These are phyloP conservation scores for Aplochiton taeniatus DNA, from an alignment of 2,797 vertebrate genomes.

Conservation along the genomic window DNA sequence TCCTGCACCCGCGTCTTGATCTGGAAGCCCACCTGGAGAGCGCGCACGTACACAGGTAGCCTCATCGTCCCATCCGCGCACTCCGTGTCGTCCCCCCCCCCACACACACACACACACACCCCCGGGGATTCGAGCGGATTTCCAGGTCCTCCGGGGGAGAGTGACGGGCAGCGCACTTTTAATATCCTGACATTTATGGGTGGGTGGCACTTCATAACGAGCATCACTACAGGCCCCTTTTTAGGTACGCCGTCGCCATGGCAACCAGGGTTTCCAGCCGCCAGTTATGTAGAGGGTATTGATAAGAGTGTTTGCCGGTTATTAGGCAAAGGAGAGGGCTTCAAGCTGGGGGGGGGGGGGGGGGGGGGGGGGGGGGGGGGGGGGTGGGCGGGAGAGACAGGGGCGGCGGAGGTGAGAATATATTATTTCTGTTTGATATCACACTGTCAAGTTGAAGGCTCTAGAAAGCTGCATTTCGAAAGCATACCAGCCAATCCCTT, in stretches of 20 bases:
- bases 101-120: slow-evolving; percentile 30
- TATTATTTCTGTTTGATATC: slow-evolving; percentile 47
- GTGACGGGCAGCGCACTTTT: slow-evolving; percentile 64
- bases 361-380: slow-evolving; percentile 25
- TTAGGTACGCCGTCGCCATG: slow-evolving; percentile 72
- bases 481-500: slow-evolving; percentile 28
- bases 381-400: slow-evolving; percentile 20
- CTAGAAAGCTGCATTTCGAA: slow-evolving; percentile 36
- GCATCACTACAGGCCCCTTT: slow-evolving; percentile 71
- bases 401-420: slow-evolving; percentile 23
- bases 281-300: slow-evolving; percentile 66
- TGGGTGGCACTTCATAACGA: slow-evolving; percentile 76
- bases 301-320: slow-evolving; percentile 59
- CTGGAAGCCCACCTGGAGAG: slow-evolving; percentile 84
- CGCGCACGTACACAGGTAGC: neutral
- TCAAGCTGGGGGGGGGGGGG: slow-evolving; percentile 38
- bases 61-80: slow-evolving; percentile 1
- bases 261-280: slow-evolving; percentile 66
- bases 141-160: slow-evolving; percentile 55
- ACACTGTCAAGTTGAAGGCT: slow-evolving; percentile 29
- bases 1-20: slow-evolving; percentile 87
- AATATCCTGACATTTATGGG: slow-evolving; percentile 71
- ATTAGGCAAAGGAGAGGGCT: slow-evolving; percentile 46
- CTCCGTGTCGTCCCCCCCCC: slow-evolving; percentile 24
- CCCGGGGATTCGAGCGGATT: slow-evolving; percentile 40